A percentile compares a stretch with the other conserved stretches of the same genome.
phyloP scores from a whole-genome alignment of 2,113 vertebrate genomes.

The Gallinago paraguaiae region DNA sequence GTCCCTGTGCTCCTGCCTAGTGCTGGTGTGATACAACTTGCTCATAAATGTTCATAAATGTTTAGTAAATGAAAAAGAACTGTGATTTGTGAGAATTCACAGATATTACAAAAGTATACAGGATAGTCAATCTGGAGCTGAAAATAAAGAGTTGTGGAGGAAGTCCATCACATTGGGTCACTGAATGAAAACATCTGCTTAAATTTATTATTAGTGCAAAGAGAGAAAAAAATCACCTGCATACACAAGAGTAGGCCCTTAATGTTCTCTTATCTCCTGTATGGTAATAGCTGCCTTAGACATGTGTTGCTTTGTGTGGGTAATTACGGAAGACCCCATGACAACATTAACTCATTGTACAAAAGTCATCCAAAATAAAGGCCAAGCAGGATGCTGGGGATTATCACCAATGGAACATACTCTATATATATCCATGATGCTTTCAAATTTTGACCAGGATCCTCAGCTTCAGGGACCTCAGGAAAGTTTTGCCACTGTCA shows the following conservation, averaged over 20 bases:
- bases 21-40: not conserved
- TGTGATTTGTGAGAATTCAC: not conserved
- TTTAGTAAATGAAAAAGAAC: not conserved
- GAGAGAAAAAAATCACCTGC: not conserved
- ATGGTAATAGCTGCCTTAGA: not conserved
- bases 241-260: not conserved
- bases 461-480: not conserved
- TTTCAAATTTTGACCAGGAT: not conserved
- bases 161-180: not conserved
- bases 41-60: not conserved
- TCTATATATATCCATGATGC: not conserved
- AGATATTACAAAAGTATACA: not conserved
- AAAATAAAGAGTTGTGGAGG: not conserved
- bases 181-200: not conserved
- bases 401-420: not conserved
- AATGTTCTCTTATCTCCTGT: not conserved
- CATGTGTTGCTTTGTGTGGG: not conserved
- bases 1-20: not conserved
- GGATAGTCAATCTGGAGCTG: not conserved
- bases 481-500: not conserved
- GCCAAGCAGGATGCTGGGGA: not conserved
- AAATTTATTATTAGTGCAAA: not conserved
- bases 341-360: not conserved
- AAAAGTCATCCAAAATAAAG: not conserved
- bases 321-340: not conserved